Base-by-base conservation (phyloP, 2,888 invertebrate species). In the Cataglyphis cursor region DNA sequence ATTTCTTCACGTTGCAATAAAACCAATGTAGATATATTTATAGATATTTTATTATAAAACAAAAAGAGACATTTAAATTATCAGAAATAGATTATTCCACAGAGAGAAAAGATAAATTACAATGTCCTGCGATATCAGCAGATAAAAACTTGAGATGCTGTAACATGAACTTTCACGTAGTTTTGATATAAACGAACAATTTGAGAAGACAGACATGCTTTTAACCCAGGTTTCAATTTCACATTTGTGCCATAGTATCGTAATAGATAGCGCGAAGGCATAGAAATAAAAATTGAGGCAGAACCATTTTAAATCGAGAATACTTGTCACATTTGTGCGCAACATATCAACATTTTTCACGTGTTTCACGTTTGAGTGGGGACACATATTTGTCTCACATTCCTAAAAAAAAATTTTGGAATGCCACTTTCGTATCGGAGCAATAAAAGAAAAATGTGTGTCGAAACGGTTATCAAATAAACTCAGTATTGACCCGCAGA, bases 211-310 rank as follows among this genome's bases (percentile, higher is more conserved):
- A 61, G 64, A 82, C 66, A 78, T 81, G 91, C 92, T 92, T 92
- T 92, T 90, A 92, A 89, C 90, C 82, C 75, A 72, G 89, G 87
- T 88, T 92, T 90, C 88, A 87, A 87, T 90, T 91, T 90, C 89
- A 51, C 8, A 87, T 87, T 90, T 81, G 72, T 59, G 84, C 9
- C 51, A 28, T 21, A 24, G 21, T 41, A 21, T 18, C 51, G n/a
- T 51, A 3, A 41, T 72, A 61, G 54, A 57, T 15, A 28, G 82
- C 48, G 61, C 64, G 21, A 41, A 57, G 62, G 35, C 70, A 54
- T 44, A 54, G 65, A 84, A 85, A 87, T 72, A 81, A 75, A 80
- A 66, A 73, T 74, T 61, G 62, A 62, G 70, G 73, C 57, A 51
- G 35, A 68, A 54, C 18, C 1, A 38, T 51, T 54, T 9, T 51